Conservation (phyloP, 2,797 vertebrate species). For the Notolabrus celidotus region DNA sequence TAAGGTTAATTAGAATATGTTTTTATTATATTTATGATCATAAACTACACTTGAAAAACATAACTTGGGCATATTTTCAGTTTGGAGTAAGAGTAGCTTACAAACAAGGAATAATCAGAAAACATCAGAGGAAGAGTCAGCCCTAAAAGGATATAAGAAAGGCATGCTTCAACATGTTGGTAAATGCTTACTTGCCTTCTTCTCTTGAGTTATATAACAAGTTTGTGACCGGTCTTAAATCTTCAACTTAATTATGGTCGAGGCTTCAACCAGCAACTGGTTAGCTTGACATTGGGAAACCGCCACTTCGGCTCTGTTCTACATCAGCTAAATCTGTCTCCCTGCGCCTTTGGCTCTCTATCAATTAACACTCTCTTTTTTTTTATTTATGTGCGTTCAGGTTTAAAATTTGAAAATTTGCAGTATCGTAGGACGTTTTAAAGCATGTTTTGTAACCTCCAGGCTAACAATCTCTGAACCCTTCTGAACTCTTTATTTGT, state of each 20-base stretch:
- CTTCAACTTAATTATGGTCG: background rate
- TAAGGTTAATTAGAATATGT: too few species aligned
- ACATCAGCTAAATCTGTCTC: background rate
- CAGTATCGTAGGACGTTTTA: background rate
- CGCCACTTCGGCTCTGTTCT: background rate
- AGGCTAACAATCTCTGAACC: too few species aligned
- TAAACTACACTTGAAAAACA: too few species aligned
- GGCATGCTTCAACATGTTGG: background rate
- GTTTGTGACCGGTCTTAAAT: background rate
- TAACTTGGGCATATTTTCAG: too few species aligned
- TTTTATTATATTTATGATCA: too few species aligned
- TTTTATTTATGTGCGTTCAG: background rate
- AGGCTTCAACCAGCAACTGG: background rate
- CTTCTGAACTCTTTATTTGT: too few species aligned
- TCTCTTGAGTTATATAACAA: background rate
- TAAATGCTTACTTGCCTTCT: background rate
- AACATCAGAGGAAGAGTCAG: background rate
- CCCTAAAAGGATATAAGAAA: background rate
- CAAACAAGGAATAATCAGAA: background rate
- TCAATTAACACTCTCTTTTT: background rate
- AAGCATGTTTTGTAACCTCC: too few species aligned
- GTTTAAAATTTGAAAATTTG: background rate
- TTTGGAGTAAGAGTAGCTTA: background rate
- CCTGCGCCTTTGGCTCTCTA: too few species aligned
- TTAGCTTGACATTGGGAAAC: background rate